A percentile compares a stretch with the other conserved stretches of the same genome.
Evolutionary conservation across 2,888 invertebrate genomes (phyloP).

Genomic region (Apodemia hepburni): DNA sequence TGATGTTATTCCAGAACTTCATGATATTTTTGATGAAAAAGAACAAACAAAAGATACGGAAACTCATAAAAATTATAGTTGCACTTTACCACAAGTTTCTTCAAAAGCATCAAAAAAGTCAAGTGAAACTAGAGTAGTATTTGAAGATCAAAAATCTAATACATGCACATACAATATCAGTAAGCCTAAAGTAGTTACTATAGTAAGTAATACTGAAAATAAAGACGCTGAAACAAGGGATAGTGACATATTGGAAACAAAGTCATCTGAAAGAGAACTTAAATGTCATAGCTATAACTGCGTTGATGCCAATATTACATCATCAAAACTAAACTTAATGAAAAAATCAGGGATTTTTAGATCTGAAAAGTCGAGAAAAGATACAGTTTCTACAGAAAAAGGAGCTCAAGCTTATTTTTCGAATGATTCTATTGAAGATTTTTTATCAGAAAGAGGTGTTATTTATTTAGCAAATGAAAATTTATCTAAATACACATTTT

Average conservation of each 20-base stretch:
- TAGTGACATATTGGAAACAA: constrained; percentile 26
- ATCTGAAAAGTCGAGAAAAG: constrained; percentile 29
- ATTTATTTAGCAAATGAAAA: constrained; percentile 47
- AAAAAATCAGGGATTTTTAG: constrained; percentile 29
- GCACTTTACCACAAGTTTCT: neutral
- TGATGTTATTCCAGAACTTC: constrained; percentile 37
- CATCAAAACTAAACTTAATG: constrained; percentile 25
- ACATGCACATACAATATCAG: constrained; percentile 20
- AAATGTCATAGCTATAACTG: constrained; percentile 49
- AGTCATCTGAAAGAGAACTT: constrained; percentile 53
- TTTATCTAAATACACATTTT: constrained; percentile 50
- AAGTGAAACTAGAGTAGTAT: constrained; percentile 38
- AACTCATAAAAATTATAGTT: constrained; percentile 11
- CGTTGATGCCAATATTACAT: constrained; percentile 32
- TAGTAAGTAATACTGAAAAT: constrained; percentile 21
- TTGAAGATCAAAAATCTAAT: constrained; percentile 38
- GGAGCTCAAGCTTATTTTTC: constrained; percentile 57
- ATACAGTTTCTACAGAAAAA: constrained; percentile 48
- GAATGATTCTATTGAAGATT: constrained; percentile 64
- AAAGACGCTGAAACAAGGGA: constrained; percentile 27
- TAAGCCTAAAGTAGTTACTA: constrained; percentile 12
- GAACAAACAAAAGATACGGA: constrained; percentile 20
- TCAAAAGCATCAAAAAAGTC: constrained; percentile 24
- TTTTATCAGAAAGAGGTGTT: constrained; percentile 54
- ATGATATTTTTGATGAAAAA: constrained; percentile 21